Evolutionary conservation across 2,797 vertebrate species (phyloP).

Genomic region (Melanogrammus aeglefinus): DNA sequence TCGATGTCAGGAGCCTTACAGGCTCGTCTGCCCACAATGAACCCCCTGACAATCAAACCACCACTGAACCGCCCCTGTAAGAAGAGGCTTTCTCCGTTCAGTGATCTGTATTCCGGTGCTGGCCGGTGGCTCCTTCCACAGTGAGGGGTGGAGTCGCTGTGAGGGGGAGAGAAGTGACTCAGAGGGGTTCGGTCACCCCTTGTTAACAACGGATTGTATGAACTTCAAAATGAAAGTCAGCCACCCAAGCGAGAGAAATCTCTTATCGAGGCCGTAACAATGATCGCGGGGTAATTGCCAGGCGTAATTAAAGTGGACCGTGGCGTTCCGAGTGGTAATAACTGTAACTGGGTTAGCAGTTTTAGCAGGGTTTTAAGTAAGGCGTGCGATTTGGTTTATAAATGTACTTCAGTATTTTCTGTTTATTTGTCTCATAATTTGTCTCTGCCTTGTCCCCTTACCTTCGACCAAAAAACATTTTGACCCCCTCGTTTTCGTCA

Average conservation of each 20-base stretch:
- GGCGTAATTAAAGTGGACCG: background rate
- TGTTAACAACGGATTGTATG: background rate
- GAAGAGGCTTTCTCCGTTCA: background rate
- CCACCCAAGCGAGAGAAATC: background rate
- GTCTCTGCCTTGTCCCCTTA: background rate
- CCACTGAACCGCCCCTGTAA: background rate
- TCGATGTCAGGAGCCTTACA: too few species aligned
- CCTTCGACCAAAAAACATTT: background rate
- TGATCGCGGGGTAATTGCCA: background rate
- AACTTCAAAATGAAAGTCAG: background rate
- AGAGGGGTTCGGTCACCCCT: background rate
- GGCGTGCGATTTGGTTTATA: background rate
- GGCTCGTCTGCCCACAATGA: too few species aligned
- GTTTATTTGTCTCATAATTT: background rate
- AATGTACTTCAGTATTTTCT: background rate
- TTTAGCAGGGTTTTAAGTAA: background rate
- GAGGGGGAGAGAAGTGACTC: background rate
- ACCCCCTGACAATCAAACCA: background rate
- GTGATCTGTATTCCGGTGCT: background rate
- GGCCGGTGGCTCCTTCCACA: background rate
- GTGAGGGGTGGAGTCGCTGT: background rate
- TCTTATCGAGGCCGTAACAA: background rate
- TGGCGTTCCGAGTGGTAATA: background rate
- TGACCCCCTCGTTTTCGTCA: background rate
- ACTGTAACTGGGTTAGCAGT: background rate